Percentiles rank a stretch among this genome's conserved stretches.
phyloP scores from a whole-genome alignment of 2,888 invertebrate species.

The Noctua comes region DNA sequence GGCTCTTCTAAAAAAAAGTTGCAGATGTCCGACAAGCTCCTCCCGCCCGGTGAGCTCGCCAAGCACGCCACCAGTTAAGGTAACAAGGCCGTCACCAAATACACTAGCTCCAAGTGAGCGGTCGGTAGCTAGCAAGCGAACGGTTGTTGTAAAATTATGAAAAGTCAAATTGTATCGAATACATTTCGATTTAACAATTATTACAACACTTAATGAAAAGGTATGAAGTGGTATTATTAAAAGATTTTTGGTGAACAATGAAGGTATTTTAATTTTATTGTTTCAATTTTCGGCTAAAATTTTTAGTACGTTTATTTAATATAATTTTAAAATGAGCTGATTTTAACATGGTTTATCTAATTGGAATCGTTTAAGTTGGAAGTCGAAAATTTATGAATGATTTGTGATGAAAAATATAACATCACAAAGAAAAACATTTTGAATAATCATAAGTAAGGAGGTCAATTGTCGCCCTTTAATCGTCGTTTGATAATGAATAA shows the following conservation, averaged over 20 bases:
- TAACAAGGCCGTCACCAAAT: constrained; percentile 92
- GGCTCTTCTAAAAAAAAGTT: too few relatives aligned
- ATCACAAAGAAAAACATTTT: neutral
- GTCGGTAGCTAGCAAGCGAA: neutral
- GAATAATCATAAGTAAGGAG: neutral
- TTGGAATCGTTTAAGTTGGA: neutral
- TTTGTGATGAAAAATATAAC: neutral
- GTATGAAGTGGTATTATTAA: neutral
- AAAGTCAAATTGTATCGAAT: constrained; percentile 16
- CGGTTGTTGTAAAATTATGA: constrained; percentile 17
- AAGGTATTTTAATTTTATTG: constrained; percentile 20
- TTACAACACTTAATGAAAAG: constrained; percentile 2
- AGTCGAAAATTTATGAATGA: neutral
- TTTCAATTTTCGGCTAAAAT: neutral
- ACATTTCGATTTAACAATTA: constrained; percentile 33
- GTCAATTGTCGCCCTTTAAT: neutral
- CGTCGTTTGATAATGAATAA: neutral
- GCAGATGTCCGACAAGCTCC: constrained; percentile 92
- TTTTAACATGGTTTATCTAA: neutral
- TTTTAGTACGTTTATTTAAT: neutral
- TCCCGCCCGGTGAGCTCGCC: constrained; percentile 93
- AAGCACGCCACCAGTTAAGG: constrained; percentile 89
- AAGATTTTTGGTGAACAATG: constrained; percentile 22
- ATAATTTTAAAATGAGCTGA: neutral
- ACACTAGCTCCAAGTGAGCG: constrained; percentile 80